phyloP scores from a whole-genome alignment of 1,140 invertebrate species.

The Leguminivora glycinivorella region DNA sequence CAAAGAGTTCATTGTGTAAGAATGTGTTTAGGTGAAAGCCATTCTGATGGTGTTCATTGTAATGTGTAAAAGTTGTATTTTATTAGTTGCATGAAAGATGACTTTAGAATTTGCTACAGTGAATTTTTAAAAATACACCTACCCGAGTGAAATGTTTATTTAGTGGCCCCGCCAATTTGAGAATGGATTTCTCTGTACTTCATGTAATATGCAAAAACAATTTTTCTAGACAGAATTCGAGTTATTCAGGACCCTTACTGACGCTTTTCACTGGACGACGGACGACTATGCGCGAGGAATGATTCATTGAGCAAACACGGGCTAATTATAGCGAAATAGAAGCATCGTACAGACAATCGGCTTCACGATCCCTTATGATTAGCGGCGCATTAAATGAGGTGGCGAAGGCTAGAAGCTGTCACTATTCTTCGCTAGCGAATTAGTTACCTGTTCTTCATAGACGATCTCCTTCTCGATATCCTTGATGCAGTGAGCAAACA shows the following conservation, averaged over 20 bases:
- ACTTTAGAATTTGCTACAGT: too few species aligned
- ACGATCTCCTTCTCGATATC: slow-evolving; percentile 94
- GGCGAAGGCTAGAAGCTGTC: too few species aligned
- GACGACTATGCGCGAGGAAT: too few species aligned
- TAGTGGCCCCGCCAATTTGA: background rate
- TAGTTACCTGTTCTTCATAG: slow-evolving; percentile 86
- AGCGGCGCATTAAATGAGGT: too few species aligned
- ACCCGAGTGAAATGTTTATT: too few species aligned
- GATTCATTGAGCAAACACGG: too few species aligned
- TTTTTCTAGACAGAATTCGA: slow-evolving; percentile 9
- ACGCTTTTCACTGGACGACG: too few species aligned
- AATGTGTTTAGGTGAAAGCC: background rate
- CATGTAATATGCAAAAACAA: background rate
- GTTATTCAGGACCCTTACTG: background rate
- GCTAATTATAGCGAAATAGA: too few species aligned
- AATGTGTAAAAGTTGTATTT: background rate
- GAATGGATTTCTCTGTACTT: background rate
- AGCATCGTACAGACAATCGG: too few species aligned
- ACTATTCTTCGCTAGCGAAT: too few species aligned
- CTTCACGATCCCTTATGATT: too few species aligned
- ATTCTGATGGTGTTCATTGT: background rate
- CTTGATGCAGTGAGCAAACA: slow-evolving; percentile 91
- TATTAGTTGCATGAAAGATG: background rate
- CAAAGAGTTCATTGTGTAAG: background rate
- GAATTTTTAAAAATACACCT: too few species aligned